These are phyloP conservation scores for Cottus gobio DNA, from an alignment of 2,113 vertebrate species.

Conservation along the genomic window DNA sequence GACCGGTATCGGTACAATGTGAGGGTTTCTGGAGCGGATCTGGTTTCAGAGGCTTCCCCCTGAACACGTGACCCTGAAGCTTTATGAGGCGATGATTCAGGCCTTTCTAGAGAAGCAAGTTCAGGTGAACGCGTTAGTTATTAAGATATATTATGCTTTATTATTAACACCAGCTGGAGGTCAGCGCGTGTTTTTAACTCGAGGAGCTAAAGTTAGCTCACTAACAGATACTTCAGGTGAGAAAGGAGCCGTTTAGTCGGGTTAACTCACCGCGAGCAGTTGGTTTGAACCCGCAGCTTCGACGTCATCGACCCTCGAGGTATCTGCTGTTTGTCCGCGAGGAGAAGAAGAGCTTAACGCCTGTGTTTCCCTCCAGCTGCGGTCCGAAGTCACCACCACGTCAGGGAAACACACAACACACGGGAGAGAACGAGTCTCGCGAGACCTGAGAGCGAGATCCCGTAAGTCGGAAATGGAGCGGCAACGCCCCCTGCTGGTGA, in stretches of 20 bases:
- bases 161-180: background rate
- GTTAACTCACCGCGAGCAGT: constrained; percentile 49
- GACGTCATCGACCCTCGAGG: constrained; percentile 29
- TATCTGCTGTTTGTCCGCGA: too few species aligned
- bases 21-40: background rate
- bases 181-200: background rate
- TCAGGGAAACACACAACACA: background rate
- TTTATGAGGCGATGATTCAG: too few species aligned
- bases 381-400: constrained; percentile 15
- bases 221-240: background rate
- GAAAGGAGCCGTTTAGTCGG: background rate
- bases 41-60: background rate
- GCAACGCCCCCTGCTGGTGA: constrained; percentile 26
- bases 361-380: background rate
- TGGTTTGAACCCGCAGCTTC: constrained; percentile 32
- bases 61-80: background rate
- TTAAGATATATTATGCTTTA: background rate
- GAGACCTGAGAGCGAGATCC: constrained; percentile 18
- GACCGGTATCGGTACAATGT: too few species aligned
- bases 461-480: background rate
- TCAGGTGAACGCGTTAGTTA: background rate
- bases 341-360: background rate
- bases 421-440: constrained; percentile 9
- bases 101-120: background rate
- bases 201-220: background rate